phyloP scores from a whole-genome alignment of 2,888 invertebrate species.

The Spisula solida region DNA sequence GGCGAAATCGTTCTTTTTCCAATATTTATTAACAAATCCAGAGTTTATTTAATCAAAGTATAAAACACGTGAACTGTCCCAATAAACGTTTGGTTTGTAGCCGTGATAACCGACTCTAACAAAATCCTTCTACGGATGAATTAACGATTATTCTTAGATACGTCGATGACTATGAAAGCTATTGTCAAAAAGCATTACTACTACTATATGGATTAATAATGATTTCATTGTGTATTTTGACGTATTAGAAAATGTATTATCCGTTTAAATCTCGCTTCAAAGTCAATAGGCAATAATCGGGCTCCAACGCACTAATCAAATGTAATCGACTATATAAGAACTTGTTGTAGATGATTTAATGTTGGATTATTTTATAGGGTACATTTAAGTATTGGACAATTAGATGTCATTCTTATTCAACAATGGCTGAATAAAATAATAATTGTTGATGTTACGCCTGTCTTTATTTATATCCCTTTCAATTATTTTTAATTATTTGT shows the following conservation, averaged over 20 bases:
- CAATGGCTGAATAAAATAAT: neutral
- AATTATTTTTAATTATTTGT: neutral
- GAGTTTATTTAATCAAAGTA: neutral
- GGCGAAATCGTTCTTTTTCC: neutral
- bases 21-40: neutral
- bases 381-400: neutral
- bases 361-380: neutral
- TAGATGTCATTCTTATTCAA: neutral
- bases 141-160: neutral
- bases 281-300: conserved; percentile 9
- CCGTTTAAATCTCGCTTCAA: neutral
- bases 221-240: neutral
- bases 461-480: neutral
- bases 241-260: conserved; percentile 3
- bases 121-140: neutral
- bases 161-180: neutral
- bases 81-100: neutral
- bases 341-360: neutral
- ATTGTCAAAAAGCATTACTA: conserved; percentile 14
- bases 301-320: neutral
- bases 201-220: neutral
- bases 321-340: neutral
- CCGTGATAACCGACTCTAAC: too few species aligned
- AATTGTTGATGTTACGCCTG: neutral
- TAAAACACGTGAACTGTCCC: neutral